Percentiles rank a stretch among this genome's conserved stretches.
phyloP scores from a whole-genome alignment of 1,140 invertebrate species.

The Gonatopus flavifemur region DNA sequence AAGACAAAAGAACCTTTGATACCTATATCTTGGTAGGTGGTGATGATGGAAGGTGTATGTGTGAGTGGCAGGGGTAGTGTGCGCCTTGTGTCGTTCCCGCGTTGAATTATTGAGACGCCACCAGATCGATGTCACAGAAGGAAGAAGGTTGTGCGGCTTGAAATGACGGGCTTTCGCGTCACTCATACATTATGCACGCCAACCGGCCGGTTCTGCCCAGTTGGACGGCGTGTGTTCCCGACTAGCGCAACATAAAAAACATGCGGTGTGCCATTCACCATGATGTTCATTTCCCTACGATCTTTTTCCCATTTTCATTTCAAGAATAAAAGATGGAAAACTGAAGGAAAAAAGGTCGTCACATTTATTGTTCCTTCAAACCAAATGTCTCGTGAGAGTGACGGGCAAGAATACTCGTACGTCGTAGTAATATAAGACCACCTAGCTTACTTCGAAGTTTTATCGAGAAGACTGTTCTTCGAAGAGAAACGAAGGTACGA shows the following conservation, averaged over 20 bases:
- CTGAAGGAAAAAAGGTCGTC: too few species aligned
- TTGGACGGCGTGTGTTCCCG: constrained; percentile 37
- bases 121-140: constrained; percentile 58
- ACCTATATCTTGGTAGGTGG: constrained; percentile 6
- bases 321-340: too few species aligned
- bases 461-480: too few species aligned
- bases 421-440: too few species aligned
- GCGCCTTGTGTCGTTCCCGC: constrained; percentile 55
- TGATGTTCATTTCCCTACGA: constrained; percentile 18
- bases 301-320: constrained; percentile 9
- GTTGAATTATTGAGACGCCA: constrained; percentile 57
- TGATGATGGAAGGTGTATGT: constrained; percentile 11
- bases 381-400: too few species aligned
- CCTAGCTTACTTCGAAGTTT: too few species aligned
- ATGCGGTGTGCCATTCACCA: too few species aligned
- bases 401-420: too few species aligned
- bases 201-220: constrained; percentile 43
- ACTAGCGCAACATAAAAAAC: constrained; percentile 32
- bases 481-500: too few species aligned
- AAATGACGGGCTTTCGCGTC: constrained; percentile 56
- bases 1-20: constrained; percentile 8
- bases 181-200: constrained; percentile 54
- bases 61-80: constrained; percentile 18
- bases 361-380: too few species aligned
- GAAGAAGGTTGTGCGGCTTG: constrained; percentile 49